phyloP scores from a whole-genome alignment of 2,113 vertebrate species.

The Urocolius indicus region DNA sequence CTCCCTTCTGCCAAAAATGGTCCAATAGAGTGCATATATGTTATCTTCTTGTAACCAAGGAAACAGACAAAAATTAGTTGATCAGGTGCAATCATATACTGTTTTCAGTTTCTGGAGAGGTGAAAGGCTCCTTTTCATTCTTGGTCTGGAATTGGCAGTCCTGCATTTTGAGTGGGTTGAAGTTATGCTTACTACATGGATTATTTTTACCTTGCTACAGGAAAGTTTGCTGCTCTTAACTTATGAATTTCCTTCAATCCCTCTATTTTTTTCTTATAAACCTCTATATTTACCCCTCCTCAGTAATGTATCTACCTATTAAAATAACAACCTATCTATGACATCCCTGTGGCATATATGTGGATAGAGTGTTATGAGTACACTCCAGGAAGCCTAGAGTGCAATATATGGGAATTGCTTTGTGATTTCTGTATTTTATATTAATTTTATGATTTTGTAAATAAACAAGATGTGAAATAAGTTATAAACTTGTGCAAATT shows the following conservation, averaged over 20 bases:
- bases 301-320: background rate
- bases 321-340: background rate
- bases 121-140: background rate
- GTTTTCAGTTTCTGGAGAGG: background rate
- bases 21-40: background rate
- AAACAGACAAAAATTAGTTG: background rate
- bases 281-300: background rate
- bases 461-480: background rate
- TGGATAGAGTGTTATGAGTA: background rate
- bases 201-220: background rate
- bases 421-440: background rate
- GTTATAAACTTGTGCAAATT: background rate
- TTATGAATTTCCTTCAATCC: background rate
- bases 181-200: background rate
- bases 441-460: background rate
- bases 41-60: constrained; percentile 28
- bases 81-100: background rate
- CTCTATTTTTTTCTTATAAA: background rate
- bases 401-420: background rate
- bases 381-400: background rate
- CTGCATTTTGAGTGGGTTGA: background rate
- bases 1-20: background rate
- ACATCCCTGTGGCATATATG: background rate
- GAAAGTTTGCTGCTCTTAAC: background rate
- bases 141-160: background rate